phyloP scores from a whole-genome alignment of 2,888 invertebrate genomes.

The Drosophila robusta region DNA sequence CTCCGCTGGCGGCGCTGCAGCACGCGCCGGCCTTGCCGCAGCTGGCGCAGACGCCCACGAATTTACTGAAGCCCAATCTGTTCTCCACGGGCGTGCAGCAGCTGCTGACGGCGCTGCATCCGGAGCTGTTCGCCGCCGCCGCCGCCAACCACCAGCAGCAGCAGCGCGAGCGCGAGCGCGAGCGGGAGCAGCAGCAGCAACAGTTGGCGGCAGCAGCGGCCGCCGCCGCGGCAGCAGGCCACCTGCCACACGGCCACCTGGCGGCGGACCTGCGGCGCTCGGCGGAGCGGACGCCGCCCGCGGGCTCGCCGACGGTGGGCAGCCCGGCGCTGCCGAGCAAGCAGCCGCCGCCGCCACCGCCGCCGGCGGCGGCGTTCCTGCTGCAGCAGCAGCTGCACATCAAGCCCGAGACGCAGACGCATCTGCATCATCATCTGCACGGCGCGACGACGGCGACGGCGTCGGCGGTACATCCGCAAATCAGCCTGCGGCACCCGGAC shows the following conservation, averaged over 20 bases:
- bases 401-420: constrained; percentile 83
- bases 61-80: constrained; percentile 91
- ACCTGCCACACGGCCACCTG: constrained; percentile 66
- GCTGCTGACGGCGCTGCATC: constrained; percentile 90
- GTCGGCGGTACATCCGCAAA: constrained; percentile 63
- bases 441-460: constrained; percentile 37
- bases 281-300: constrained; percentile 75
- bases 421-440: constrained; percentile 78
- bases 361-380: constrained; percentile 79
- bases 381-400: constrained; percentile 82
- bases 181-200: constrained; percentile 69
- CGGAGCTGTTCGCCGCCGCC: constrained; percentile 87
- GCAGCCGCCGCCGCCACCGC: constrained; percentile 51
- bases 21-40: constrained; percentile 83
- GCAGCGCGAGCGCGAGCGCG: constrained; percentile 83
- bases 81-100: constrained; percentile 91
- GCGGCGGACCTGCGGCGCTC: constrained; percentile 73
- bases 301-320: constrained; percentile 67
- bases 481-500: constrained; percentile 74
- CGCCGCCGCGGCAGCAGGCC: constrained; percentile 48
- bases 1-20: constrained; percentile 82
- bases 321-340: constrained; percentile 69
- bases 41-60: constrained; percentile 87
- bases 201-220: constrained; percentile 60
- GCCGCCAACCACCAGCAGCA: constrained; percentile 86